These are phyloP conservation scores for Frankliniella intonsa DNA, from an alignment of 2,888 invertebrate species.

Conservation along the genomic window DNA sequence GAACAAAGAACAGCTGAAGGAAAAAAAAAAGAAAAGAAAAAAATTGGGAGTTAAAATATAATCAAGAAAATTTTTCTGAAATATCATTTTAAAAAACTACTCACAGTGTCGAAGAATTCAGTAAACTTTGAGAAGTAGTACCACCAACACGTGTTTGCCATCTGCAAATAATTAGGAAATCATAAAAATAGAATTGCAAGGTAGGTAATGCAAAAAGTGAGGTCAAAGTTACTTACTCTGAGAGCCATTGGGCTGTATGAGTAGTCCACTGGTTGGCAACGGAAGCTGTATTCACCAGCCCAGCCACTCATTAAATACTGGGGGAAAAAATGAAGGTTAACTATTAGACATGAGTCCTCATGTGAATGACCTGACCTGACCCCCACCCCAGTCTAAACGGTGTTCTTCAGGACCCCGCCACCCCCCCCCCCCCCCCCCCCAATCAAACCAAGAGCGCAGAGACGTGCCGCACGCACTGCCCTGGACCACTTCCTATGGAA, in stretches of 20 bases:
- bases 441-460: too few relatives aligned
- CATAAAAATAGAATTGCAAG: not conserved
- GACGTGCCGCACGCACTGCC: too few relatives aligned
- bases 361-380: too few relatives aligned
- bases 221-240: constrained; percentile 46
- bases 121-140: constrained; percentile 96
- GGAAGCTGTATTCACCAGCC: constrained; percentile 52
- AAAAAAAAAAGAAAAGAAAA: constrained; percentile 24
- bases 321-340: not conserved
- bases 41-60: not conserved
- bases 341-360: not conserved
- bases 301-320: constrained; percentile 50
- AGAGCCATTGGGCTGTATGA: constrained; percentile 50
- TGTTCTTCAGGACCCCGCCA: too few relatives aligned
- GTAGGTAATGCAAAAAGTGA: constrained; percentile 27
- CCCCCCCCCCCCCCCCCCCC: too few relatives aligned
- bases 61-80: constrained; percentile 4
- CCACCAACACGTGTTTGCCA: constrained; percentile 93
- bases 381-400: too few relatives aligned
- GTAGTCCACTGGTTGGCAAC: constrained; percentile 57
- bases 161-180: constrained; percentile 52
- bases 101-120: constrained; percentile 91
- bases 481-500: too few relatives aligned
- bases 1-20: constrained; percentile 75
- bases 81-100: constrained; percentile 39